Base-by-base conservation (phyloP, 2,113 vertebrate genomes). In the Halichoeres trimaculatus region DNA sequence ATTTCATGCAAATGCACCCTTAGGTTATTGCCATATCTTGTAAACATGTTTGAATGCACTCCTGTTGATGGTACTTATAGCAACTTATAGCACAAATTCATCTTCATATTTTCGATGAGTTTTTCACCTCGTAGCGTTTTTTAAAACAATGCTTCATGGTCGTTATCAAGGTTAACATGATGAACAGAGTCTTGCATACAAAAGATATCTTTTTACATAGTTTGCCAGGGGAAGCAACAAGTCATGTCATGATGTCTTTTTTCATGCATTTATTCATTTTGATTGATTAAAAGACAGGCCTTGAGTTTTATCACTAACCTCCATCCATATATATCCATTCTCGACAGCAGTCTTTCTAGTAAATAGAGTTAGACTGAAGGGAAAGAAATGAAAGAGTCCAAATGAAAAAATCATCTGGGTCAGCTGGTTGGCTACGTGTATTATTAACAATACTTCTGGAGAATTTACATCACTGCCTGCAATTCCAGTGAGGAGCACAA, bases 391-490 rank as follows among this genome's bases (percentile, higher is more conserved):
- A 22, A 16, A 51, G 24, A 59, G 26, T 35, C n/a, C 12, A 26
- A 40, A 41, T n/a, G 38, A 8, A 36, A 34, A 59, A 24, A 19
- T 52, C 24, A 24, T 16, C 11, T 10, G 30, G 51, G 57, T 52
- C 34, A 51, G 50, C 17, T 19, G 38, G 36, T 24, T 6, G 5
- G 34, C 34, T 40, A 50, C 61, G 57, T 65, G 26, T 57, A 43
- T 57, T 48, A 74, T 64, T 14, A 56, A 60, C 10, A 26, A 45
- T 70, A 69, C 61, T 51, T 53, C 47, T 72, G 23, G 10, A 53
- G 35, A 68, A 73, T 34, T 50, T 26, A 22, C 2, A 65, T 19
- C n/a, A 30, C 11, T 36, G 26, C 3, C 43, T 76, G 30, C 4
- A 48, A 23, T 62, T 22, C 17, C 26, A 51, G 50, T 30, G 36